Percentiles rank a stretch among this genome's conserved stretches.
Conservation (phyloP, 1,140 invertebrate species). For the Drosophila kanapiae region DNA sequence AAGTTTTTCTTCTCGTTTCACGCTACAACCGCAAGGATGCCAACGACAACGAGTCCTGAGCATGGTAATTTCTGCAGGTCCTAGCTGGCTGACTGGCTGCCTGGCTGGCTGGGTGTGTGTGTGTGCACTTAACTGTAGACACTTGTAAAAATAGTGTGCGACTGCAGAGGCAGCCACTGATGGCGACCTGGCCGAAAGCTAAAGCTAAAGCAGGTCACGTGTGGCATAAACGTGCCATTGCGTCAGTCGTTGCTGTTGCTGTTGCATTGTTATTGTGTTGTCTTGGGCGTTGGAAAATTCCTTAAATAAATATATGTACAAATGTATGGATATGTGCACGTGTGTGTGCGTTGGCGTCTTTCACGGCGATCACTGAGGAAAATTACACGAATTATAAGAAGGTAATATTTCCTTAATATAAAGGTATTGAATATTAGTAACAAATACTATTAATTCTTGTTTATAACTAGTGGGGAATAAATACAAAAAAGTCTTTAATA, state of each 20-base stretch:
- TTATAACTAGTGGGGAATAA: neutral
- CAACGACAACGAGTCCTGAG: constrained; percentile 60
- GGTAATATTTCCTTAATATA: neutral
- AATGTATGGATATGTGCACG: constrained; percentile 17
- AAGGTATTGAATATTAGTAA: neutral
- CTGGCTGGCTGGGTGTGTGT: constrained; percentile 11
- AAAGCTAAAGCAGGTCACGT: constrained; percentile 76
- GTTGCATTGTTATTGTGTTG: constrained; percentile 63
- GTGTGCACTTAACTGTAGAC: constrained; percentile 75
- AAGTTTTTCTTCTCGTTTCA: constrained; percentile 79
- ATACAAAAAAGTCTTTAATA: neutral
- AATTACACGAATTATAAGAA: neutral
- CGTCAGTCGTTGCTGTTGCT: constrained; percentile 56
- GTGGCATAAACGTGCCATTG: constrained; percentile 80
- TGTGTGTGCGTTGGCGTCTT: constrained; percentile 23
- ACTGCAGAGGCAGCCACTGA: constrained; percentile 76
- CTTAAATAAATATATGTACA: constrained; percentile 70
- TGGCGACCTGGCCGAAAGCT: constrained; percentile 75
- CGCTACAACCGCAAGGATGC: constrained; percentile 66
- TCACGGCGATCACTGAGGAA: constrained; percentile 4
- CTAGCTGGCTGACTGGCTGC: constrained; percentile 9
- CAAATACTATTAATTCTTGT: neutral
- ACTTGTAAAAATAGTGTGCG: constrained; percentile 81
- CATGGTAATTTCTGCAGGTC: constrained; percentile 78
- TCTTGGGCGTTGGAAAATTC: constrained; percentile 70